Evolutionary conservation across 2,113 vertebrate species (phyloP).

Genomic region (Hystrix cristata): DNA sequence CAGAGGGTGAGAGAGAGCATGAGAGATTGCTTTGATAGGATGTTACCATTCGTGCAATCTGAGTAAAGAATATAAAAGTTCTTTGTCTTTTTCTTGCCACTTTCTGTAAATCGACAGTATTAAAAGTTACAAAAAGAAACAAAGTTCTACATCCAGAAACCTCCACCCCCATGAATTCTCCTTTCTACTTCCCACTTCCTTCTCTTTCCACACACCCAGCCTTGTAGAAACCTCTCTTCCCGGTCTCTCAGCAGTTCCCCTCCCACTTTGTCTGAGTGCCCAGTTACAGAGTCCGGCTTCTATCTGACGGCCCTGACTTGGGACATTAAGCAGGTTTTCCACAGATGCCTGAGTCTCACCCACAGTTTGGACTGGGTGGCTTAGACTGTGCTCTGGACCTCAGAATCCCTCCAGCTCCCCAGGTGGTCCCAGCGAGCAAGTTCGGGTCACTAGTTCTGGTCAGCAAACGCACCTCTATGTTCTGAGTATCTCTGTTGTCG

Average conservation of each 20-base stretch:
- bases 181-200: not conserved
- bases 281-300: not conserved
- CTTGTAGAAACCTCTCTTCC: not conserved
- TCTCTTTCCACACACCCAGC: not conserved
- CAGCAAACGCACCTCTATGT: not conserved
- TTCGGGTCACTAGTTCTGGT: not conserved
- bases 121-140: not conserved
- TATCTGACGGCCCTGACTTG: not conserved
- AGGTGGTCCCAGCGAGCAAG: not conserved
- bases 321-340: not conserved
- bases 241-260: no score
- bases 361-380: not conserved
- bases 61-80: not conserved
- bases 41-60: not conserved
- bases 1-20: not conserved
- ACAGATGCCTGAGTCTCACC: not conserved
- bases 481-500: accelerated
- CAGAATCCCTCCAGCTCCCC: not conserved
- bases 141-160: not conserved
- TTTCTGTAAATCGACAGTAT: not conserved
- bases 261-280: not conserved
- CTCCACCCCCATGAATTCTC: not conserved
- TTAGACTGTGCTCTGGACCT: not conserved
- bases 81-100: not conserved
- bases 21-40: not conserved